Evolutionary conservation across 1,140 invertebrate species (phyloP).

Genomic region (Anthonomus grandis): DNA sequence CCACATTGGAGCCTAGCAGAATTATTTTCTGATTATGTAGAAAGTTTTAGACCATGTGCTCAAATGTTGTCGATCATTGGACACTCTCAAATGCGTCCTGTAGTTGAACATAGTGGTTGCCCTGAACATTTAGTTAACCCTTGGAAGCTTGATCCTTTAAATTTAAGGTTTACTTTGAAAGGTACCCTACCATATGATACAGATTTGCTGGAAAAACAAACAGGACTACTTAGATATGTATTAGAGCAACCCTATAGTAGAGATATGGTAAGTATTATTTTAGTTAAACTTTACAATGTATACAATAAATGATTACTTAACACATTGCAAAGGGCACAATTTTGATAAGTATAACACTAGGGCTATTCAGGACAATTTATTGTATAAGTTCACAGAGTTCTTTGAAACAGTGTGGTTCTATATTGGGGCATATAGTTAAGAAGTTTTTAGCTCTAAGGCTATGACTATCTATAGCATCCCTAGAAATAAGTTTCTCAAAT

Average conservation of each 20-base stretch:
- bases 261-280: slow-evolving; percentile 72
- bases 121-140: slow-evolving; percentile 84
- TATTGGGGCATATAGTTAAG: too few relatives aligned
- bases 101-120: slow-evolving; percentile 90
- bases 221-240: slow-evolving; percentile 81
- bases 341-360: too few relatives aligned
- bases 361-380: too few relatives aligned
- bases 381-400: too few relatives aligned
- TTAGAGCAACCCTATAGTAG: slow-evolving; percentile 93
- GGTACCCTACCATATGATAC: slow-evolving; percentile 87
- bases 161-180: slow-evolving; percentile 84
- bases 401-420: too few relatives aligned
- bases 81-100: slow-evolving; percentile 84
- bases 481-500: too few relatives aligned
- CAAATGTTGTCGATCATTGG: slow-evolving; percentile 95
- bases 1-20: slow-evolving; percentile 90
- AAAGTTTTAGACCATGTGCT: slow-evolving; percentile 85
- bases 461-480: too few relatives aligned
- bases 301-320: too few relatives aligned
- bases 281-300: too few relatives aligned
- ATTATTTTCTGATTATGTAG: slow-evolving; percentile 83
- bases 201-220: slow-evolving; percentile 87
- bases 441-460: too few relatives aligned
- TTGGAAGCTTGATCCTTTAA: slow-evolving; percentile 84
- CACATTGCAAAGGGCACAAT: too few relatives aligned